Evolutionary conservation across 2,113 vertebrate genomes (phyloP), one percentile per base, ranked within the genome.

Genomic region (Charadrius vociferus): DNA sequence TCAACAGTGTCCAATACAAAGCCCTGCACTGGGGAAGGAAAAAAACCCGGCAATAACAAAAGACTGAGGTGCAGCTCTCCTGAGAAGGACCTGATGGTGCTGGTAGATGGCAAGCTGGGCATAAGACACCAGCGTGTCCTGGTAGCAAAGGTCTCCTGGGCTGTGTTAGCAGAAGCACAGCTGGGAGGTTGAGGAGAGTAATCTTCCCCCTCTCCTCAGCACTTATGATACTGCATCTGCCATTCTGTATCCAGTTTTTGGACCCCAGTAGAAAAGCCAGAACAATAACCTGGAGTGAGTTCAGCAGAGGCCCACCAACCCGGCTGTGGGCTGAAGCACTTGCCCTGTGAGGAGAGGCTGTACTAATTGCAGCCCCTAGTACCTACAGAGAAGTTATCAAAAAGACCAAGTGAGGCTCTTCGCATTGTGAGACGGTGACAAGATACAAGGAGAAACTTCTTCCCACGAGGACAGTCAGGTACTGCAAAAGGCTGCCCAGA

Each of bases 371-470:
- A 84, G 49, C 3, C 3, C 20, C 10, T 22, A 37, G 27, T 8
- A 37, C 23, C 43, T 27, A 27, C 32, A 72, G 10, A 29, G 34
- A 55, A 67, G n/a, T 36, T 18, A 53, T 1, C 7, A 59, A 65
- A 27, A 63, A 11, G 10, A 80, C 5, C 0, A 0, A 53, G 10
- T 4, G 24, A 87, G 39, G 26, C 13, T 80, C 10, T 71, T 39
- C 23, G 47, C 26, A 15, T 10, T 12, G 5, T 53, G 26, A 62
- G 24, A 61, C 24, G n/a, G 49, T 7, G 12, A 52, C 19, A 37
- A 18, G 7, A 27, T 12, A 21, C 5, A 36, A 84, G 39, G 17
- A 73, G 6, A 85, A 68, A 55, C 8, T 14, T 78, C 3, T 29
- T 65, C 6, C 7, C 13, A 26, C 10, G 23, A 81, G 32, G 26